Conservation (phyloP, 2,113 vertebrate species). For the Piprites chloris region DNA sequence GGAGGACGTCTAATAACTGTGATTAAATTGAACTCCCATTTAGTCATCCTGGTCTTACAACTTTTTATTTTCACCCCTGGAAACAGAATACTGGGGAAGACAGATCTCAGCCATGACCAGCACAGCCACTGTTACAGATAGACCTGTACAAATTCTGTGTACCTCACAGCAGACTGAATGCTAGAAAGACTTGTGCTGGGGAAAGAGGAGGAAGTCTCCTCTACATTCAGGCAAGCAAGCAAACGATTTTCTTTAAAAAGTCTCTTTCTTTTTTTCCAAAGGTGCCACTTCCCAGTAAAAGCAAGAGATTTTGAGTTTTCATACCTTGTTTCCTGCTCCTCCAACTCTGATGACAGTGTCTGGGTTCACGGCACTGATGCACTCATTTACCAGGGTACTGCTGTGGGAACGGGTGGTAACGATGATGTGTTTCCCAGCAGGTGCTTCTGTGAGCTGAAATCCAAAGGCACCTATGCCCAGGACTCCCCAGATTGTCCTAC, state of each 20-base stretch:
- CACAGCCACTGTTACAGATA: neutral
- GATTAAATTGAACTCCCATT: neutral
- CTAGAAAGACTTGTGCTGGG: neutral
- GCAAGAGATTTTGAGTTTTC: neutral
- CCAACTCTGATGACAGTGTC: conserved; percentile 88
- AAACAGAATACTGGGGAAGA: neutral
- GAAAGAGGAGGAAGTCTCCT: neutral
- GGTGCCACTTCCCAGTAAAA: neutral
- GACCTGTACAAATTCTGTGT: neutral
- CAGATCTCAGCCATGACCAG: neutral
- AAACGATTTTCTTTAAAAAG: neutral
- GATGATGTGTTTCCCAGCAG: conserved; percentile 84
- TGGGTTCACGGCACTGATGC: conserved; percentile 88
- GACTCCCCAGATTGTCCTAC: conserved; percentile 94
- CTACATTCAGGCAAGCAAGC: neutral
- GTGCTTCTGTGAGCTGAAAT: conserved; percentile 88
- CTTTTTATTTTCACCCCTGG: neutral
- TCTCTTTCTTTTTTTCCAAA: neutral
- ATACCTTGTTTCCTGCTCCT: conserved; percentile 96
- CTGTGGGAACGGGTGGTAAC: conserved; percentile 94
- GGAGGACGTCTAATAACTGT: neutral
- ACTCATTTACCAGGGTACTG: conserved; percentile 88
- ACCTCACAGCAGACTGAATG: neutral
- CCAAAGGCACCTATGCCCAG: conserved; percentile 90
- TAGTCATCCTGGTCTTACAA: neutral